These are phyloP conservation scores for Sebastes schlegelii DNA, from an alignment of 2,113 vertebrate species.

Conservation along the genomic window DNA sequence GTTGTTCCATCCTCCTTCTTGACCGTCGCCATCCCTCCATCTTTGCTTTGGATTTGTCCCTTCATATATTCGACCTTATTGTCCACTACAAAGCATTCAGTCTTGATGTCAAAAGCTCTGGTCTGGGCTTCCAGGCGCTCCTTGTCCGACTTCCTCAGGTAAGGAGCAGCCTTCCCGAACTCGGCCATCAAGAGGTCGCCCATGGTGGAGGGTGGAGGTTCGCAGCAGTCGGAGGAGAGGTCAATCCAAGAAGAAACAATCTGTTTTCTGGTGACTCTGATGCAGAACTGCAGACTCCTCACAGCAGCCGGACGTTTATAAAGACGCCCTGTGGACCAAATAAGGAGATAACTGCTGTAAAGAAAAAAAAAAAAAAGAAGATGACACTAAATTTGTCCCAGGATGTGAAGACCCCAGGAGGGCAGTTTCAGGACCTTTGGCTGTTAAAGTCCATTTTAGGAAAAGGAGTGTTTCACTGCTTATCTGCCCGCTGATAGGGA, in stretches of 20 bases:
- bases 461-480: constrained; percentile 24
- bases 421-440: constrained; percentile 71
- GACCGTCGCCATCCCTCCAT: constrained; percentile 81
- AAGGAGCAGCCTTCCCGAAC: constrained; percentile 86
- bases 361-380: constrained; percentile 1
- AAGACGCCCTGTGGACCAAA: constrained; percentile 62
- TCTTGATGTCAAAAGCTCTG: constrained; percentile 87
- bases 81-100: constrained; percentile 85
- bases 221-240: neutral
- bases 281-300: constrained; percentile 25
- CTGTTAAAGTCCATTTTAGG: constrained; percentile 75
- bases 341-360: constrained; percentile 60
- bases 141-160: constrained; percentile 87
- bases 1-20: constrained; percentile 84
- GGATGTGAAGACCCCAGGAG: constrained; percentile 1
- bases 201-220: constrained; percentile 72
- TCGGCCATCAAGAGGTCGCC: constrained; percentile 84
- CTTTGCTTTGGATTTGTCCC: constrained; percentile 83
- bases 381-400: constrained; percentile 52
- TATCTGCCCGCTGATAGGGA: constrained; percentile 60
- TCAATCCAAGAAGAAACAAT: constrained; percentile 5
- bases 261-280: constrained; percentile 20
- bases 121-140: constrained; percentile 89
- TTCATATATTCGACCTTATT: constrained; percentile 86
- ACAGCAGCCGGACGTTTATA: constrained; percentile 51